phyloP scores from a whole-genome alignment of 2,113 vertebrate species.

The Talpa occidentalis region DNA sequence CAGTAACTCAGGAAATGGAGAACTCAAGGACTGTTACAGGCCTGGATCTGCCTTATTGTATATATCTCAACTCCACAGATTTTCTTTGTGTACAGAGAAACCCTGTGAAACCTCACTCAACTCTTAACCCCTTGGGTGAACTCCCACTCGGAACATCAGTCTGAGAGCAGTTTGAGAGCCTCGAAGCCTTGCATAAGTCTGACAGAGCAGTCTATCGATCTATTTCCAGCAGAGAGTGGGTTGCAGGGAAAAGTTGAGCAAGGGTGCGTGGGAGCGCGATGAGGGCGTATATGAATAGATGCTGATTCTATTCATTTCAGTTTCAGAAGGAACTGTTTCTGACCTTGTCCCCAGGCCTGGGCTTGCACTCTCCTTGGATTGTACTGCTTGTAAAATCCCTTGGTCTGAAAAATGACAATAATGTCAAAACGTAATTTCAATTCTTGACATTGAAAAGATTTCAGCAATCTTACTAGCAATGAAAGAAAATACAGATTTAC shows the following conservation, averaged over 20 bases:
- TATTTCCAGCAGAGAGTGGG: slow-evolving; percentile 78
- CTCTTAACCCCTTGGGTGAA: slow-evolving; percentile 60
- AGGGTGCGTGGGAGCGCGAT: slow-evolving; percentile 57
- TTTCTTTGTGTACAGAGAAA: slow-evolving; percentile 11
- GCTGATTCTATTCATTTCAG: not conserved
- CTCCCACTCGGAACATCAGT: slow-evolving; percentile 65
- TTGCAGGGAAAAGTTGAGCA: slow-evolving; percentile 67
- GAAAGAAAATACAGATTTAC: not conserved
- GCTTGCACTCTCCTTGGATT: not conserved
- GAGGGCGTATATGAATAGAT: slow-evolving; percentile 61
- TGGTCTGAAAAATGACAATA: not conserved
- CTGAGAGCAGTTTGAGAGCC: slow-evolving; percentile 17
- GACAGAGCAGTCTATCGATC: slow-evolving; percentile 71
- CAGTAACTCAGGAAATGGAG: not conserved
- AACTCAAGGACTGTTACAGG: not conserved
- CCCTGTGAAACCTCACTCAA: slow-evolving; percentile 52
- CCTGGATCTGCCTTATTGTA: not conserved
- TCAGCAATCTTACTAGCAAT: not conserved
- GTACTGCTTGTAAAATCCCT: not conserved
- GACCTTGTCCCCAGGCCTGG: slow-evolving; percentile 4
- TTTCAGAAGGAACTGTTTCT: not conserved
- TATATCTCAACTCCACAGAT: not conserved
- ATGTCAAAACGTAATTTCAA: not conserved
- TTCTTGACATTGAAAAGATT: not conserved
- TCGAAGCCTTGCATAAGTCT: slow-evolving; percentile 69